phyloP scores from a whole-genome alignment of 1,140 invertebrate species.

The Apocrypta bakeri region DNA sequence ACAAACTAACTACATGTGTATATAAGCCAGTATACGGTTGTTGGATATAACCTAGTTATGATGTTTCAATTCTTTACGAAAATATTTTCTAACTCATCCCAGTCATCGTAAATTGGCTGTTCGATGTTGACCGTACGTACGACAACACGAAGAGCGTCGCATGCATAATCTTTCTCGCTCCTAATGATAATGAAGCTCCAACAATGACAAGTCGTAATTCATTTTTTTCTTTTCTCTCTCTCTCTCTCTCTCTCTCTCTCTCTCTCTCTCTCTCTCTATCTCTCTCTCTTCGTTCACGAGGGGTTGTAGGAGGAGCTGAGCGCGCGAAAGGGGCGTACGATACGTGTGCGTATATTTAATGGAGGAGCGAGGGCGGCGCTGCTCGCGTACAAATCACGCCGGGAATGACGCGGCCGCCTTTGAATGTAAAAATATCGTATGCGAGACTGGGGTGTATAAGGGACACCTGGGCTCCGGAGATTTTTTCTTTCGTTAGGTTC shows the following conservation, averaged over 20 bases:
- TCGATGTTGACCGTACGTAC: no score
- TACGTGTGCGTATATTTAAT: constrained; percentile 12
- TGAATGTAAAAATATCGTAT: constrained; percentile 13
- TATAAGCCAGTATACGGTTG: no score
- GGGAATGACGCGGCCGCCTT: constrained; percentile 67
- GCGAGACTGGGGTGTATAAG: constrained; percentile 10
- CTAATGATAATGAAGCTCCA: constrained; percentile 29
- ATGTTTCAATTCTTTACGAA: no score
- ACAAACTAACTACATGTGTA: no score
- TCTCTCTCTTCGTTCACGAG: neutral
- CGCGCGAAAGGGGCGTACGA: constrained; percentile 63
- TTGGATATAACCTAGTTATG: no score
- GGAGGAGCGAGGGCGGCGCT: constrained; percentile 63
- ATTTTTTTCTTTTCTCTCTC: constrained; percentile 31
- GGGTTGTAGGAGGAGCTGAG: constrained; percentile 29
- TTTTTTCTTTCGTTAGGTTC: neutral
- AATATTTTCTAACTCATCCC: neutral
- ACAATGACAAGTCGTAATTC: constrained; percentile 32
- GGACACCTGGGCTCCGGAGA: neutral
- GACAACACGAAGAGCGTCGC: neutral
- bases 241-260: neutral
- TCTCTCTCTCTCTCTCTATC: neutral
- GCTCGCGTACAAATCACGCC: constrained; percentile 71
- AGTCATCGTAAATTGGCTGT: neutral
- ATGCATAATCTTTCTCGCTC: neutral